Percentiles rank a stretch among this genome's conserved stretches.
These are phyloP conservation scores for Thymelicus acteon DNA, from an alignment of 2,888 invertebrate species.

Conservation along the genomic window DNA sequence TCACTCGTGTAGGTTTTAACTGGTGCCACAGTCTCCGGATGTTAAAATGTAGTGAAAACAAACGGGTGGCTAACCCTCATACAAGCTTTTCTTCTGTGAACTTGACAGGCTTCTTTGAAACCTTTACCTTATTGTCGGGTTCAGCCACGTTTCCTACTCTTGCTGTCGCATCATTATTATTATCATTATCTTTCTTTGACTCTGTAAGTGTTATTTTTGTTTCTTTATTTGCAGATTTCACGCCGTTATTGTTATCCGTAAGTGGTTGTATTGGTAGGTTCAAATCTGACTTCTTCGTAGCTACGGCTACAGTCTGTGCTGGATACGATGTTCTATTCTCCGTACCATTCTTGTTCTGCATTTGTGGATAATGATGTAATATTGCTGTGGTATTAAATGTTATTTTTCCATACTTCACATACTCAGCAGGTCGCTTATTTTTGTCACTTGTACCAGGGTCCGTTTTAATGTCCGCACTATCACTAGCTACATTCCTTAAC, in stretches of 20 bases:
- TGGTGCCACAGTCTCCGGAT: constrained; percentile 58
- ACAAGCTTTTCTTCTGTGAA: constrained; percentile 80
- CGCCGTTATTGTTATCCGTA: constrained; percentile 68
- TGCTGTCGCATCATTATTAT: constrained; percentile 62
- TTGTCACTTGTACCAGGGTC: constrained; percentile 69
- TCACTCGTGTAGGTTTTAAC: constrained; percentile 52
- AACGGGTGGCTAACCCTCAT: constrained; percentile 68
- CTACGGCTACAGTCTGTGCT: constrained; percentile 47
- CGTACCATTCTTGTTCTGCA: constrained; percentile 55
- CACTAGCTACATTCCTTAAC: constrained; percentile 54
- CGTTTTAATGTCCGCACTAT: constrained; percentile 57
- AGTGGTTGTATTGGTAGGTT: constrained; percentile 55
- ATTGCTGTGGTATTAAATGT: constrained; percentile 79
- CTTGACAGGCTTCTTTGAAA: constrained; percentile 67
- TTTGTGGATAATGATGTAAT: constrained; percentile 78
- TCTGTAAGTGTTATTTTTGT: constrained; percentile 46
- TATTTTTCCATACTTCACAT: constrained; percentile 76
- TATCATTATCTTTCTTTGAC: constrained; percentile 57
- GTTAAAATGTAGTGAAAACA: constrained; percentile 61
- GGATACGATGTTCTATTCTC: constrained; percentile 35
- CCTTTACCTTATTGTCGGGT: constrained; percentile 55
- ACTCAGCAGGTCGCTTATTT: constrained; percentile 64
- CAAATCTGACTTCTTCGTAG: constrained; percentile 65
- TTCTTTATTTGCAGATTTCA: constrained; percentile 49
- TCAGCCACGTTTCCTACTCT: constrained; percentile 49